These are phyloP conservation scores for Pelochelys cantorii DNA, from an alignment of 2,797 vertebrate genomes.

Conservation along the genomic window DNA sequence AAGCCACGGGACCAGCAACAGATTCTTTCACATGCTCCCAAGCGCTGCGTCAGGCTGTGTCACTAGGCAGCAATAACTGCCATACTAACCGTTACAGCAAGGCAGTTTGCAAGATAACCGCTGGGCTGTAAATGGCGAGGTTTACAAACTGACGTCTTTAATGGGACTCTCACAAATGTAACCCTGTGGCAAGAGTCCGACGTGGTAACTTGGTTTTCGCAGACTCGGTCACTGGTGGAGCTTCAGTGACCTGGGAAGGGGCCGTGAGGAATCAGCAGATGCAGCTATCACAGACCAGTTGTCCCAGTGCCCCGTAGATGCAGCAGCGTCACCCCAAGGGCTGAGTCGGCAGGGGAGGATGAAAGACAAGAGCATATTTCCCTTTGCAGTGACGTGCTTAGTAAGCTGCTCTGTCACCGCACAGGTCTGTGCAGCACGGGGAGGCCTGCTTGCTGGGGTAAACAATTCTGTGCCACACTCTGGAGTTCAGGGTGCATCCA, in stretches of 20 bases:
- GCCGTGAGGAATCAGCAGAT: neutral
- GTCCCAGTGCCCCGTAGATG: neutral
- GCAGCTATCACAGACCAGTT: neutral
- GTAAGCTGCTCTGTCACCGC: too few species aligned
- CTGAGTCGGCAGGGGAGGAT: neutral
- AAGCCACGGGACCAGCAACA: neutral
- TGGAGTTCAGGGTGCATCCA: neutral
- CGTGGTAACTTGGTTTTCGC: neutral
- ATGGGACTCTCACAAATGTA: too few species aligned
- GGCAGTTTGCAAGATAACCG: neutral
- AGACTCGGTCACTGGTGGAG: neutral
- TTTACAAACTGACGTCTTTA: too few species aligned
- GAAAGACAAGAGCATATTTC: neutral
- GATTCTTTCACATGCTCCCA: neutral
- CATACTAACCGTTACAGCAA: fast-evolving
- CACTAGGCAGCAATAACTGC: conserved; percentile 66
- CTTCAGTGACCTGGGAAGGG: neutral
- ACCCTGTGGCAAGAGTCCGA: fast-evolving
- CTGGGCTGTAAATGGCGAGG: neutral
- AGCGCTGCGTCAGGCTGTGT: neutral
- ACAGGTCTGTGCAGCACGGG: fast-evolving
- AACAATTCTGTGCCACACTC: neutral
- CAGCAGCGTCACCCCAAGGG: neutral
- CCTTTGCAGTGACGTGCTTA: neutral
- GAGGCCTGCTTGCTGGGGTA: fast-evolving